Base-by-base conservation (phyloP, 92 coral and sea anemone genomes). In the Palythoa grandis region DNA sequence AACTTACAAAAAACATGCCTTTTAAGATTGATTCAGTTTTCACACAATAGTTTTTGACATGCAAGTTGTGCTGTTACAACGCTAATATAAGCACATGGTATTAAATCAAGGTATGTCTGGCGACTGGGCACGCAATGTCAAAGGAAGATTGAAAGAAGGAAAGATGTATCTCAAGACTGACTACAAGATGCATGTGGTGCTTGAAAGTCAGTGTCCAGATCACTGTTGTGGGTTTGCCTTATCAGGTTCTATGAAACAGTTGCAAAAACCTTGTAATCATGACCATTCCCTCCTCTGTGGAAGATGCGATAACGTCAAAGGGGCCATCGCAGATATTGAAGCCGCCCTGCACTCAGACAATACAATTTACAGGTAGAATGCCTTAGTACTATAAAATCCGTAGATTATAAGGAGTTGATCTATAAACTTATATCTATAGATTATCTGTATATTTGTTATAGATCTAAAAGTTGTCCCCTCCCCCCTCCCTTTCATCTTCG, bases 191-290 rank as follows among this genome's bases (percentile, higher is more conserved):
- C 86, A 82, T 68, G 76, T 82, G 58, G 76, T 22, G 73, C 48
- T 56, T 39, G 86, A 82, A 82, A 68, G 86, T 72, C 73, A 56
- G 76, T 82, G 86, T 68, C 57, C 63, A 65, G 86, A 82, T 67
- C 86, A 82, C 86, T 82, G 86, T 63, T 68, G 86, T 48, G 76
- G n/a, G 65, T 72, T 47, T 23, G 86, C 86, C 47, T 82, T 82
- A 57, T 82, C 86, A 24, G 58, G 65, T 43, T 67, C 65, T 82
- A 67, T 47, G 56, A 40, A 20, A 82, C 57, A 82, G 63, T 23
- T 82, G 22, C 57, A 48, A 66, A 39, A 53, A 15, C 38, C 39
- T 70, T 82, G 86, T 47, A 40, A 67, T 25, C 86, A 82, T 67
- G 53, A 82, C 23, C 86, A 82, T 38, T 70, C 73, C 35, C 63